Percentiles rank a stretch among this genome's conserved stretches.
phyloP scores from a whole-genome alignment of 2,888 invertebrate species.

The Himalopsyche tibetana region DNA sequence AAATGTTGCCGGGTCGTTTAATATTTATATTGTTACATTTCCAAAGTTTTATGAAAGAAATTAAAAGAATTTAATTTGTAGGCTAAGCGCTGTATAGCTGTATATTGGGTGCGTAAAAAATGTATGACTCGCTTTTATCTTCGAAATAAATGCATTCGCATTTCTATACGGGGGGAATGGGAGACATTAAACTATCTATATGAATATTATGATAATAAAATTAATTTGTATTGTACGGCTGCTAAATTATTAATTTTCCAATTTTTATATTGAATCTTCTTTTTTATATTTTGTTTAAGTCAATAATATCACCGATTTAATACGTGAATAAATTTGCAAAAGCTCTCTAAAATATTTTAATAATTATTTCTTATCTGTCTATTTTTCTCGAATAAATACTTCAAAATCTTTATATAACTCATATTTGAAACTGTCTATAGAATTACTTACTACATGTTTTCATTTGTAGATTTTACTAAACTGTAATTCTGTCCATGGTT shows the following conservation, averaged over 20 bases:
- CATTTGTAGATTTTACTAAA: no score
- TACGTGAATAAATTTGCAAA: no score
- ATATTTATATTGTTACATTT: slow-evolving; percentile 38
- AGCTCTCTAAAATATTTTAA: no score
- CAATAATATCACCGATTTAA: no score
- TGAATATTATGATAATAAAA: background rate
- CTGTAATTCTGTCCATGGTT: no score
- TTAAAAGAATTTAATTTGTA: background rate
- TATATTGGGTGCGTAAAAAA: background rate
- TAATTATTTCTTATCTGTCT: no score
- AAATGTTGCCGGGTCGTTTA: slow-evolving; percentile 2
- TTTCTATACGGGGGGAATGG: background rate
- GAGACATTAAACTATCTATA: background rate
- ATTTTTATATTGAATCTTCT: background rate
- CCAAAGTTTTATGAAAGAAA: slow-evolving; percentile 34
- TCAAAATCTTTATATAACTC: no score
- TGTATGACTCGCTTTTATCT: background rate
- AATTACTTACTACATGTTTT: no score
- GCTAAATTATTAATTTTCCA: background rate
- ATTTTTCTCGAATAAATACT: no score
- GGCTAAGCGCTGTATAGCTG: slow-evolving; percentile 11
- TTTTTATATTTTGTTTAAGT: background rate
- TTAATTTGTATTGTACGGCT: background rate
- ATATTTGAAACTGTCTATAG: no score
- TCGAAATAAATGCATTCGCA: background rate